These are phyloP conservation scores for Tympanuchus pallidicinctus DNA, from an alignment of 2,113 vertebrate genomes.

Conservation along the genomic window DNA sequence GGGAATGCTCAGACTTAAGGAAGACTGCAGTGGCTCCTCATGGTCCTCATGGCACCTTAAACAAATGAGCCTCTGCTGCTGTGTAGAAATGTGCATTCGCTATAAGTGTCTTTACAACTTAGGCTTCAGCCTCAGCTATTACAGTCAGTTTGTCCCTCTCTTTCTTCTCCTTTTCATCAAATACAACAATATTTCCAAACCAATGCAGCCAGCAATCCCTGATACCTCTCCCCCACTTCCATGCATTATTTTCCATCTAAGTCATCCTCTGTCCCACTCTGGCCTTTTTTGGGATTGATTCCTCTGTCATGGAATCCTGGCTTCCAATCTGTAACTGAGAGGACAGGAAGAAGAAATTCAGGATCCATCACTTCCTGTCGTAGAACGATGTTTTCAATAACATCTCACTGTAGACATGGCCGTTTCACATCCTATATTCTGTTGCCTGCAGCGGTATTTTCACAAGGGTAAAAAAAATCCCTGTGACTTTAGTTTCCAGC, in stretches of 20 bases:
- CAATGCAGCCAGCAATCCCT: not conserved
- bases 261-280: not conserved
- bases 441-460: not conserved
- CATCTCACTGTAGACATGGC: not conserved
- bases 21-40: not conserved
- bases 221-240: not conserved
- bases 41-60: not conserved
- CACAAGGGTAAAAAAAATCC: not conserved
- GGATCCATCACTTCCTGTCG: not conserved
- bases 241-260: not conserved
- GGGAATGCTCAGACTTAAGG: not conserved
- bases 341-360: not conserved
- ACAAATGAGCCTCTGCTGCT: not conserved
- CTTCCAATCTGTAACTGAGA: not conserved
- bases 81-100: not conserved
- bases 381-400: not conserved
- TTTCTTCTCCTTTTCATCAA: not conserved
- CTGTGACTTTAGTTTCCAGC: not conserved
- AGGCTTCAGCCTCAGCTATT: not conserved
- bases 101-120: not conserved
- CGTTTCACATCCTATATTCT: not conserved
- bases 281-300: not conserved
- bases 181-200: not conserved
- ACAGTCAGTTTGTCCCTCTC: not conserved
- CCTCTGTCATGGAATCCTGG: not conserved